Base-by-base conservation (phyloP, 2,113 vertebrate genomes). In the Prunella fulvescens region DNA sequence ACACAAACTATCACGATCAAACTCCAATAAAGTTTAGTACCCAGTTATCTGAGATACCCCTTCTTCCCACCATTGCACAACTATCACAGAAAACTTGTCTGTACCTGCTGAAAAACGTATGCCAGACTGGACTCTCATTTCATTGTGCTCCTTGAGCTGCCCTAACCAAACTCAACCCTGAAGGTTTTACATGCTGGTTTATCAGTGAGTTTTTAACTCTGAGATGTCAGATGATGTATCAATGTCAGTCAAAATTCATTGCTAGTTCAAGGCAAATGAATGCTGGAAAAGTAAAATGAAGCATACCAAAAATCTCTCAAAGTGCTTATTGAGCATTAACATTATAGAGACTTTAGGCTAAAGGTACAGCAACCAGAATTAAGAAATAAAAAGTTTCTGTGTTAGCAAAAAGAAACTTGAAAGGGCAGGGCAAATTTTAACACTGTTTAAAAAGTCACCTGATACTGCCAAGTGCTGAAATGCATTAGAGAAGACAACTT, bases 21-120 rank as follows among this genome's bases (percentile, higher is more conserved):
- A 86, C 65, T 65, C 57, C 10, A 47, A 1, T 20, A 7, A 87
- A 85, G 39, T 57, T 83, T 24, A 67, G 57, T 8, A 47, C 14
- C 7, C 24, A 16, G 12, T 37, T 77, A 62, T 3, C 22, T 14
- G 29, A 73, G 39, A 93, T 39, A 50, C 9, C 11, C 40, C 33
- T 9, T 64, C 48, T 60, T 66, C 29, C 33, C 42, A 37, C 8
- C 11, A 4, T 2, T 2, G 4, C 11, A 90, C 0, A 1, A 24
- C 22, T 33, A n/a, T 5, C 22, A 48, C 37, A 25, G 35, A 79
- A 16, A 56, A 62, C 19, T 25, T 5, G 19, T 24, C 56, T 9
- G 9, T 28, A 80, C 28, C 29, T 50, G 47, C 54, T 3, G 1
- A 79, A 79, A 40, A 60, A 64, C 18, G 3, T 16, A 24, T 25